Evolutionary conservation across 2,797 vertebrate species (phyloP).

Genomic region (Hippoglossus hippoglossus): DNA sequence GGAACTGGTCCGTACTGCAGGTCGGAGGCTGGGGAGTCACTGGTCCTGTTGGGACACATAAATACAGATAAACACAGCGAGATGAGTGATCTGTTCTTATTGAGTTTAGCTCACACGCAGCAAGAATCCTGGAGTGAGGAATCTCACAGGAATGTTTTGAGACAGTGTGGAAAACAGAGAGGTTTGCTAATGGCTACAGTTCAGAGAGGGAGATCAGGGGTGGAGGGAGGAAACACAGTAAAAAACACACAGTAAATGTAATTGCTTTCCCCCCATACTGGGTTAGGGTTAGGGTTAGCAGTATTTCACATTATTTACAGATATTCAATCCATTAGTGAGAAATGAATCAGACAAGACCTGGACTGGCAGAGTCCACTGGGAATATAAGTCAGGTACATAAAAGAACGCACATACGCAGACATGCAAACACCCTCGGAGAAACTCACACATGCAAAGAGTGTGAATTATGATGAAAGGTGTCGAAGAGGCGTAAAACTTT

Average conservation of each 20-base stretch:
- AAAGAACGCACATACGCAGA: not conserved
- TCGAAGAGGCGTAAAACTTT: slow-evolving; percentile 1
- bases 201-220: slow-evolving; percentile 31
- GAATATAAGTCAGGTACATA: not conserved
- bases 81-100: not conserved
- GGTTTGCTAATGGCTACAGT: slow-evolving; percentile 1
- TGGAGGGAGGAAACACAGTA: slow-evolving; percentile 45
- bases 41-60: slow-evolving; percentile 65
- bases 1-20: slow-evolving; percentile 81
- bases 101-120: slow-evolving; percentile 4
- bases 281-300: too few relatives aligned
- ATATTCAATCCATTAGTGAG: not conserved
- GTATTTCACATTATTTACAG: too few relatives aligned
- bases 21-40: slow-evolving; percentile 69
- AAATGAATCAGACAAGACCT: not conserved
- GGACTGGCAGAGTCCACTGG: not conserved
- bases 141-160: slow-evolving; percentile 7
- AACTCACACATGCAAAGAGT: not conserved
- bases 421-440: not conserved
- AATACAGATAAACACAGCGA: not conserved
- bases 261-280: slow-evolving; percentile 65
- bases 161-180: not conserved
- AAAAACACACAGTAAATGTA: slow-evolving; percentile 70
- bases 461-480: slow-evolving; percentile 7
- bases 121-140: not conserved